phyloP scores from a whole-genome alignment of 2,113 vertebrate species.

The Oryzias javanicus region DNA sequence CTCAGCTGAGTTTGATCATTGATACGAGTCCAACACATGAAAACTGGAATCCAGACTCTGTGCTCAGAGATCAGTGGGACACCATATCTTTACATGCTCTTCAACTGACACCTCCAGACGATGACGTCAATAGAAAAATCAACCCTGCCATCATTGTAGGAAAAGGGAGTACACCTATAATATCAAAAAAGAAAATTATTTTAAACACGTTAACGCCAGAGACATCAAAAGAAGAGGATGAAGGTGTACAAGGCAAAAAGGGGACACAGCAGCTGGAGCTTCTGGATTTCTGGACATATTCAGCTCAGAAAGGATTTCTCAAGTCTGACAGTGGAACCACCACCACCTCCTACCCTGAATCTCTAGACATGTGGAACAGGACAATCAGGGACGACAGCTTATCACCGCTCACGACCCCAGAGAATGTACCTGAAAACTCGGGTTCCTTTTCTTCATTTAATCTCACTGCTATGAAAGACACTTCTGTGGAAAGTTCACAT shows the following conservation, averaged over 20 bases:
- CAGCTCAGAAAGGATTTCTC: conserved; percentile 66
- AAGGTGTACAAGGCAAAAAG: conserved; percentile 42
- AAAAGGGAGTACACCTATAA: conserved; percentile 25
- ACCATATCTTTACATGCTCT: conserved; percentile 50
- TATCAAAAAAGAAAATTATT: conserved; percentile 38
- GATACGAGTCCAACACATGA: conserved; percentile 55
- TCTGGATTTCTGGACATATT: conserved; percentile 68
- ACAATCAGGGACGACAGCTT: conserved; percentile 69
- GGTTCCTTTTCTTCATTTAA: conserved; percentile 46
- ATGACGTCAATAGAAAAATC: conserved; percentile 43
- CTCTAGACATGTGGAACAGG: conserved; percentile 71
- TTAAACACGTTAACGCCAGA: conserved; percentile 64
- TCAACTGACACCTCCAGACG: conserved; percentile 69
- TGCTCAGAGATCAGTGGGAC: conserved; percentile 53
- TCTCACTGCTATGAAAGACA: conserved; percentile 11
- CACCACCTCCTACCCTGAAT: conserved; percentile 65
- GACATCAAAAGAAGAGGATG: conserved; percentile 73
- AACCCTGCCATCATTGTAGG: conserved; percentile 16
- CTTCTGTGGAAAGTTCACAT: conserved; percentile 58
- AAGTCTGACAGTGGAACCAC: conserved; percentile 67
- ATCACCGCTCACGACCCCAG: conserved; percentile 70
- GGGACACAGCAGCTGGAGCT: conserved; percentile 40
- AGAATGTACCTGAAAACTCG: conserved; percentile 69
- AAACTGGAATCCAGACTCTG: conserved; percentile 50
- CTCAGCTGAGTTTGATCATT: conserved; percentile 67